Evolutionary conservation across 2,113 vertebrate species (phyloP).

Genomic region (Drymodes brunneopygia): DNA sequence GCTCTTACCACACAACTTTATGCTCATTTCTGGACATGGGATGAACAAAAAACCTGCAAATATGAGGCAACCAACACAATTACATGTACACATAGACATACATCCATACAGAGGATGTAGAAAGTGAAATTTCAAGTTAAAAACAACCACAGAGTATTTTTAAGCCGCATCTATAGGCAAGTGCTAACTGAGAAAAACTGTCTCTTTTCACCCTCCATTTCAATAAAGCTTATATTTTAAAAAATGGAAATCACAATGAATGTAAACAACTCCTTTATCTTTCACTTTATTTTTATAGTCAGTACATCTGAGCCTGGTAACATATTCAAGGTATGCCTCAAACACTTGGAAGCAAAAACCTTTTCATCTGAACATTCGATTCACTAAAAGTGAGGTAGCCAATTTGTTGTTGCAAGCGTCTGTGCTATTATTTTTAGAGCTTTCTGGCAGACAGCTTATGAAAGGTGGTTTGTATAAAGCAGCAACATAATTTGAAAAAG

Average conservation of each 20-base stretch:
- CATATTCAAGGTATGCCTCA: constrained; percentile 52
- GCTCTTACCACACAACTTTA: background rate
- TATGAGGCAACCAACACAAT: background rate
- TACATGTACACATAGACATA: rapidly evolving
- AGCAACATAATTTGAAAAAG: constrained; percentile 56
- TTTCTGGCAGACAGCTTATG: constrained; percentile 61
- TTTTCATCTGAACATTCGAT: constrained; percentile 56
- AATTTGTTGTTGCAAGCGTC: constrained; percentile 63
- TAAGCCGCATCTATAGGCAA: background rate
- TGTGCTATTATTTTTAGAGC: constrained; percentile 71
- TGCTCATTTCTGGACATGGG: background rate
- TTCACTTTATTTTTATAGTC: constrained; percentile 29
- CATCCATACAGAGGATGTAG: background rate
- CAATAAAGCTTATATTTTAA: background rate
- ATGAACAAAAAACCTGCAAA: background rate
- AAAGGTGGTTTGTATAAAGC: constrained; percentile 62
- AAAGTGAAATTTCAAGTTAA: constrained; percentile 2
- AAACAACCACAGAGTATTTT: background rate
- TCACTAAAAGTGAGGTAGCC: constrained; percentile 54
- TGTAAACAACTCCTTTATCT: constrained; percentile 38
- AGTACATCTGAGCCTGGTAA: constrained; percentile 29
- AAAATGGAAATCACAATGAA: background rate
- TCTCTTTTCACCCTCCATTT: background rate
- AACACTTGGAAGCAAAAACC: constrained; percentile 31
- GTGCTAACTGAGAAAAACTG: background rate